Conservation (phyloP, 2,113 vertebrate species). For the Burhinus oedicnemus region DNA sequence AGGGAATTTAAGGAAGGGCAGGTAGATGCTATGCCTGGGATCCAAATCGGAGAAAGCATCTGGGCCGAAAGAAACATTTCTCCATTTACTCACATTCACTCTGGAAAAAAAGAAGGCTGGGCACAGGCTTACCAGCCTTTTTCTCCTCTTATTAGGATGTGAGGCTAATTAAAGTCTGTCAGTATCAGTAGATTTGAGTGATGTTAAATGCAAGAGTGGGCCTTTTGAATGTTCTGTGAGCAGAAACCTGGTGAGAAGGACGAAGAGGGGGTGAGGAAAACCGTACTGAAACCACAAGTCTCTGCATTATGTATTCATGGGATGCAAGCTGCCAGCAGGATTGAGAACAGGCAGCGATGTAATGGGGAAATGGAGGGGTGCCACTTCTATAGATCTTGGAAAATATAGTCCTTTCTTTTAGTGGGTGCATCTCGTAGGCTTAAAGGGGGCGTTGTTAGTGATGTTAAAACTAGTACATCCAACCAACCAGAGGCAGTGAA, state of each 20-base stretch:
- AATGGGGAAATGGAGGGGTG: not conserved
- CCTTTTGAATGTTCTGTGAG: conserved; percentile 39
- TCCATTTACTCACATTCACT: not conserved
- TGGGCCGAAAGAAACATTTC: not conserved
- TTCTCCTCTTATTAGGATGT: not conserved
- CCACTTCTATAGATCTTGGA: not conserved
- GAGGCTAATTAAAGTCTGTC: conserved; percentile 43
- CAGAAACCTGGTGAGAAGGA: conserved; percentile 31
- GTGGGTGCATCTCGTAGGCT: not conserved
- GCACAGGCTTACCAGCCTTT: conserved; percentile 11
- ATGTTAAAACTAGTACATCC: not conserved
- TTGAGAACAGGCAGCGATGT: not conserved
- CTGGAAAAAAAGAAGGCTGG: not conserved
- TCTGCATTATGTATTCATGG: conserved; percentile 40
- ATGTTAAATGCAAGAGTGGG: conserved; percentile 37
- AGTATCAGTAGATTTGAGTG: conserved; percentile 17
- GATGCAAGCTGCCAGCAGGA: conserved; percentile 12
- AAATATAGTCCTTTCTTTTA: conserved; percentile 6
- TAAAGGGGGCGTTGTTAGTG: not conserved
- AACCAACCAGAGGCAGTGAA: not conserved
- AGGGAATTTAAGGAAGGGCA: not conserved
- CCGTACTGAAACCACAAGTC: conserved; percentile 10
- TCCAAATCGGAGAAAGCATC: not conserved
- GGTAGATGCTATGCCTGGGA: not conserved
- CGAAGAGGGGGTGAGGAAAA: not conserved